Evolutionary conservation across 2,797 vertebrate species (phyloP).

Genomic region (Sebastes nivosus): DNA sequence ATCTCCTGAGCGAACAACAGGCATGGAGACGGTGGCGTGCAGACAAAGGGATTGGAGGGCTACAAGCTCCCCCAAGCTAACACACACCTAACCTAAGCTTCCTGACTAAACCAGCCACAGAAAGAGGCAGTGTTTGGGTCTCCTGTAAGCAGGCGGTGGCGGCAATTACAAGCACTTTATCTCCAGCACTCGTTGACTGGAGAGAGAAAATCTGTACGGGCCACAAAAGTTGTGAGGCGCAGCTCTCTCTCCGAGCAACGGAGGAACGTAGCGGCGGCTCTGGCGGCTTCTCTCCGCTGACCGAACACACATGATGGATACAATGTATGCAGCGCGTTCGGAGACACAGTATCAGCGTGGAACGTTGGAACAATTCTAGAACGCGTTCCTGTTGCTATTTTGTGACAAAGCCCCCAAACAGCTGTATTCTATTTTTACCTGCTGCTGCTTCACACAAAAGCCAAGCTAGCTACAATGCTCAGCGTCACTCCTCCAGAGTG

Average conservation of each 20-base stretch:
- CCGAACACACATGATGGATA: slow-evolving; percentile 9
- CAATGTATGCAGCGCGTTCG: slow-evolving; percentile 14
- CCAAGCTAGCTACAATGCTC: slow-evolving; percentile 60
- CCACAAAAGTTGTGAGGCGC: slow-evolving; percentile 67
- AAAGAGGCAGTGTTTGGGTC: neutral
- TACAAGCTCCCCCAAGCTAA: slow-evolving; percentile 57
- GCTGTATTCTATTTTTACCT: slow-evolving; percentile 67
- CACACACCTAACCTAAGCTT: slow-evolving; percentile 27
- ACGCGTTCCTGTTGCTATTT: slow-evolving; percentile 12
- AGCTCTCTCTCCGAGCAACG: slow-evolving; percentile 2
- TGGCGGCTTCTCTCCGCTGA: neutral
- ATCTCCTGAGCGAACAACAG: slow-evolving; percentile 65
- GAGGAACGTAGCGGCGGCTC: neutral
- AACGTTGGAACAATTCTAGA: neutral
- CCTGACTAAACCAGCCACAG: neutral
- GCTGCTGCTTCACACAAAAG: slow-evolving; percentile 61
- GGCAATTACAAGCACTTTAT: neutral
- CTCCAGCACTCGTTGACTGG: neutral
- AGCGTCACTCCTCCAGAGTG: slow-evolving; percentile 46
- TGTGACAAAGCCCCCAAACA: slow-evolving; percentile 62
- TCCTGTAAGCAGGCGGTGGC: neutral
- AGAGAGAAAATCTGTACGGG: slow-evolving; percentile 20
- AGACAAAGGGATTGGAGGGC: slow-evolving; percentile 77
- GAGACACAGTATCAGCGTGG: neutral
- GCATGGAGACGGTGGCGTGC: slow-evolving; percentile 59